Conservation (phyloP, 2,888 invertebrate genomes). For the Torymus auratus region DNA sequence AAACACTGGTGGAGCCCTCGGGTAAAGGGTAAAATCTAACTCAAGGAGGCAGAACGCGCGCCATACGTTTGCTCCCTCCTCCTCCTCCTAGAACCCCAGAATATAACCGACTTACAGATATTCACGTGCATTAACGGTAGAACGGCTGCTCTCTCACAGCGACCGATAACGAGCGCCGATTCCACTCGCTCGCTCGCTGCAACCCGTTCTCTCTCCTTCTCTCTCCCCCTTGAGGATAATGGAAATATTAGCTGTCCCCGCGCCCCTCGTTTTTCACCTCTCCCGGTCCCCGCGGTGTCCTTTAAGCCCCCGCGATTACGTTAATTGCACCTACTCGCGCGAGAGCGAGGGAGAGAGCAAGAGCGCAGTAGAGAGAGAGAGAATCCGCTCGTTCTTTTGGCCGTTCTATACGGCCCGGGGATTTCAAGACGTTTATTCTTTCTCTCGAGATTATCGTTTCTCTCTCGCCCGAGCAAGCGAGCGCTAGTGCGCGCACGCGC, state of each 20-base stretch:
- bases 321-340: slow-evolving; percentile 48
- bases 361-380: no score
- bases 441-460: no score
- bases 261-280: slow-evolving; percentile 49
- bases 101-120: slow-evolving; percentile 4
- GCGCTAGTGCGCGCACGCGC: no score
- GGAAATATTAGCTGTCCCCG: slow-evolving; percentile 59
- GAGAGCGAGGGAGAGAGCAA: slow-evolving; percentile 10
- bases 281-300: slow-evolving; percentile 36
- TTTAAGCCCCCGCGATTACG: slow-evolving; percentile 48
- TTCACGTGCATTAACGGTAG: slow-evolving; percentile 24
- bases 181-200: slow-evolving; percentile 35
- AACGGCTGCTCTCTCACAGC: not conserved
- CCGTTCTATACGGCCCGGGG: no score
- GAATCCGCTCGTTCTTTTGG: no score
- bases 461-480: no score
- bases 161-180: slow-evolving; percentile 65
- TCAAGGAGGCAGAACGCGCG: not conserved
- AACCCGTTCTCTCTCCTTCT: not conserved
- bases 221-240: slow-evolving; percentile 57
- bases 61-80: slow-evolving; percentile 4
- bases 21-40: no score
- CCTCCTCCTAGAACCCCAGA: not conserved
- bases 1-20: no score
- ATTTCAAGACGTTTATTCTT: no score